Conservation (phyloP, 1,140 invertebrate genomes). For the Caenorhabditis briggsae region DNA sequence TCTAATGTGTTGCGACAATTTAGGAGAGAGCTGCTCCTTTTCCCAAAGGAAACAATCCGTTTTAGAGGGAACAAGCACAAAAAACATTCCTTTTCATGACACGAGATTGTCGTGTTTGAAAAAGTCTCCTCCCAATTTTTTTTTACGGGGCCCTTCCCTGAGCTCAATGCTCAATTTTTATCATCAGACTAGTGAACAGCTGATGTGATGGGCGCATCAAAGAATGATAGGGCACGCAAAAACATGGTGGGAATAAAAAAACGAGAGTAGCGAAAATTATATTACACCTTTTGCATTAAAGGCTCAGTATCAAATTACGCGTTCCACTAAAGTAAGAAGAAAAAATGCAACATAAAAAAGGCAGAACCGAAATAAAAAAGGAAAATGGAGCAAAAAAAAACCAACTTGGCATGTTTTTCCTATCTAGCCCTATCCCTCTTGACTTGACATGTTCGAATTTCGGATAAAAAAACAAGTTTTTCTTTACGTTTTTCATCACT, state of each 20-base stretch:
- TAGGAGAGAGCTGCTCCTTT: slow-evolving; percentile 3
- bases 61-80: neutral
- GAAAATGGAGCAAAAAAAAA: neutral
- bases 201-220: slow-evolving; percentile 33
- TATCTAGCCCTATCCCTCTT: no score
- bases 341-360: neutral
- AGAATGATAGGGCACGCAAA: slow-evolving; percentile 26
- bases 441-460: slow-evolving; percentile 25
- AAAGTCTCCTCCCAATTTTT: neutral
- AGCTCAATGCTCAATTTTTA: slow-evolving; percentile 2
- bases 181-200: slow-evolving; percentile 35
- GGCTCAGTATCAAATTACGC: slow-evolving; percentile 11
- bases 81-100: slow-evolving; percentile 11
- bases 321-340: neutral
- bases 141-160: neutral
- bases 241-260: neutral
- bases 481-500: slow-evolving; percentile 18
- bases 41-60: slow-evolving; percentile 45
- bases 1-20: slow-evolving; percentile 51
- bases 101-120: neutral
- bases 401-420: slow-evolving; percentile 6
- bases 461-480: slow-evolving; percentile 8
- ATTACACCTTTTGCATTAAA: slow-evolving; percentile 44
- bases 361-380: neutral
- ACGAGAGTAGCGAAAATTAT: neutral